Base-by-base conservation (phyloP, 2,797 vertebrate genomes). In the Gadopsis marmoratus region DNA sequence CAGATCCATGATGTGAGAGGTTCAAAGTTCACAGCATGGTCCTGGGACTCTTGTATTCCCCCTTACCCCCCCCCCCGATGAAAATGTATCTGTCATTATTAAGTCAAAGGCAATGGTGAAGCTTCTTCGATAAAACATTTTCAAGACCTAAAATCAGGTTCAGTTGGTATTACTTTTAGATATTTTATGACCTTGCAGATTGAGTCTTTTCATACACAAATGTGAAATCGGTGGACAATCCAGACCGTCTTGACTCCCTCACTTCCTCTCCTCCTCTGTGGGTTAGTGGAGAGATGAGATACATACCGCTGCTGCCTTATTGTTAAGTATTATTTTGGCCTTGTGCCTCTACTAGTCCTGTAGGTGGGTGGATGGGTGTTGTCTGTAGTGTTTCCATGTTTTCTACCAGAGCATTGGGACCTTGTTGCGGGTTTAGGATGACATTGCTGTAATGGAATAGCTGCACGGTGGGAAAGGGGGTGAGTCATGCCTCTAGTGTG, bases 371-470 rank as follows among this genome's bases (percentile, higher is more conserved):
- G 67, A 67, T 75, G 80, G 78, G 66, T 82, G 85, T 79, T 81
- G 83, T 81, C 70, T 84, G 74, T 41, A 51, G 26, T 71, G 70
- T 86, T 84, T 82, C 68, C 55, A 2, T 74, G 78, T 84, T 88
- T 79, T 87, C 80, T 86, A 76, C 66, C 43, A 48, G 51, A 77
- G 78, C 72, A 41, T 11, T 67, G 76, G 71, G 84, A 82, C 85
- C 60, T 75, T 80, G 84, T 69, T 87, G 63, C 73, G 77, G 78
- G 54, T 80, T 84, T 71, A 67, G 71, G 76, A 74, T 87, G 54
- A 69, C 51, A 80, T 81, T 86, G 78, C 73, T 0, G 45, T 74
- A 86, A 89, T 84, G 74, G 72, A 85, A 86, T 71, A 56, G 53
- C 66, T 76, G 59, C 71, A 75, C 14, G 29, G 53, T 76, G 80